Evolutionary conservation across 2,888 invertebrate genomes (phyloP), one percentile per base, ranked within the genome.

Genomic region (Rosalia funebris): DNA sequence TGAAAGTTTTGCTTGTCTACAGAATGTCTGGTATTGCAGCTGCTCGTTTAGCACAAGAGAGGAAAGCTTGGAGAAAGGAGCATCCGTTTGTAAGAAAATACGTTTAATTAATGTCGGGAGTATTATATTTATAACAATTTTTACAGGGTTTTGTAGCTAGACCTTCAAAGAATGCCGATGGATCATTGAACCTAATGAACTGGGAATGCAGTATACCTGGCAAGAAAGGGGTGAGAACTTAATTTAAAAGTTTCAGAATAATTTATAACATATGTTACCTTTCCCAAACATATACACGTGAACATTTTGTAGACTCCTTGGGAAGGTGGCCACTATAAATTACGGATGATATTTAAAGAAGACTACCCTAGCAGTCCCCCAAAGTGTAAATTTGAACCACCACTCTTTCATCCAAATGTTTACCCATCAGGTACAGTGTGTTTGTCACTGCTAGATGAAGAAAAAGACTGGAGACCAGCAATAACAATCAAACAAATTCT

Each of bases 141-240:
- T 39, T 37, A 10, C 9, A 58, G 58, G 95, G 97, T 31, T 98
- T 98, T 82, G 96, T 98, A 5, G 97, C 97, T 17, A 87, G 94
- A 56, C 98, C 98, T n/a, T 91, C 92, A 65, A 97, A 96, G 83
- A 96, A 96, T 83, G 87, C 91, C 14, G 98, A 99, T 85, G 96
- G 96, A 31, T 91, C 95, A 12, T 82, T 98, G 60, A 98, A 99
- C 84, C 84, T 99, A 39, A 96, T 98, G 93, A 94, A 94, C 77
- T 98, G 98, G 98, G 98, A 99, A 82, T 98, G 98, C 82, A 95
- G 94, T 58, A 98, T 98, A 83, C 98, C 98, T 69, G 98, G 98
- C 53, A 98, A 97, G 82, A 97, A 97, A 83, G 87, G 89, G 80
- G 91, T 91, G 32, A 48, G 57, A 12, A 10, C 9, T 11, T 83